A percentile compares a stretch with the other conserved stretches of the same genome.
These are phyloP conservation scores for Siniperca scherzeri DNA, from an alignment of 2,797 vertebrate genomes.

Conservation along the genomic window DNA sequence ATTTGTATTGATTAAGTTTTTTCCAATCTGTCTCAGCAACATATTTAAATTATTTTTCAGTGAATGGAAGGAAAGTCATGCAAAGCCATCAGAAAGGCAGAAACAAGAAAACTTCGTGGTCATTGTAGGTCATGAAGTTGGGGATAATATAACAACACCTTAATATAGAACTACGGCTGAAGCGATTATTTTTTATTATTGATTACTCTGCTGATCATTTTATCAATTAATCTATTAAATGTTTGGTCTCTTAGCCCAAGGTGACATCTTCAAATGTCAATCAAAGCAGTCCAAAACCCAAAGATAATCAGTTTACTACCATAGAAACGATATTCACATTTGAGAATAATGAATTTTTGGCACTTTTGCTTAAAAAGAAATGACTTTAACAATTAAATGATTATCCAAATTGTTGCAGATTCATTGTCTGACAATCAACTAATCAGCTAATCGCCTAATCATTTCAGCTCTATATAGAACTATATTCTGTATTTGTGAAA, in stretches of 20 bases:
- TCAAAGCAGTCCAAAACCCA: neutral
- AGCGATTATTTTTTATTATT: too few relatives aligned
- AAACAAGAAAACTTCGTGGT: neutral
- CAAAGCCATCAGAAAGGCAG: neutral
- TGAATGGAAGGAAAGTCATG: conserved; percentile 9
- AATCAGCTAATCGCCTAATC: neutral
- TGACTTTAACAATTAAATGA: too few relatives aligned
- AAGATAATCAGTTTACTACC: neutral
- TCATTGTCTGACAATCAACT: neutral
- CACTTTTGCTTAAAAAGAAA: too few relatives aligned
- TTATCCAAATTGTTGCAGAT: too few relatives aligned
- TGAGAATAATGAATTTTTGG: neutral
- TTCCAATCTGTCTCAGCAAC: neutral
- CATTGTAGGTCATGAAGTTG: neutral
- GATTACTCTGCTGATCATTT: too few relatives aligned
- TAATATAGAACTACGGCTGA: too few relatives aligned
- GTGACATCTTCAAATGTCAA: neutral
- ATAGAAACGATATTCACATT: neutral
- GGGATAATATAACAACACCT: too few relatives aligned
- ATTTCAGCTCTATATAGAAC: too few relatives aligned
- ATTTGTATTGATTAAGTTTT: conserved; percentile 5
- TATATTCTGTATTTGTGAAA: too few relatives aligned
- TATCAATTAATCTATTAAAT: too few relatives aligned
- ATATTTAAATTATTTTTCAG: neutral
- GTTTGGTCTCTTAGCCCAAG: neutral